These are phyloP conservation scores for Epinephelus malabaricus DNA, from an alignment of 2,797 vertebrate genomes.

Conservation along the genomic window DNA sequence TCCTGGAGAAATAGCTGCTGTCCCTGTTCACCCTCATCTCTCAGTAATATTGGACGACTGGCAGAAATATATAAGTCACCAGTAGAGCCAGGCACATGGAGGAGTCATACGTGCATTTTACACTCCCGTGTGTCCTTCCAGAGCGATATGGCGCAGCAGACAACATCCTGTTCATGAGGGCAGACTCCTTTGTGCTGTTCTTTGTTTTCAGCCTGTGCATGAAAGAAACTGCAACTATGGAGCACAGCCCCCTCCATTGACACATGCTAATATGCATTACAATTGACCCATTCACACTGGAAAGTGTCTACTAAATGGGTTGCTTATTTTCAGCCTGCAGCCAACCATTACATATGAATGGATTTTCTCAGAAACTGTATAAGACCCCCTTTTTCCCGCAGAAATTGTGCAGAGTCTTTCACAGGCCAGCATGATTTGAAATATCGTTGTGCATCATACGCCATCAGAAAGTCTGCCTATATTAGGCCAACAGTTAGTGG, in stretches of 20 bases:
- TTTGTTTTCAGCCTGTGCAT: slow-evolving; percentile 69
- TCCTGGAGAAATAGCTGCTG: slow-evolving; percentile 2
- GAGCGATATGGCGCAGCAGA: slow-evolving; percentile 37
- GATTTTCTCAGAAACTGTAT: slow-evolving; percentile 38
- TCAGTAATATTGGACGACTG: not conserved
- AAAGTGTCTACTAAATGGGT: slow-evolving; percentile 57
- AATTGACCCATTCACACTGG: slow-evolving; percentile 74
- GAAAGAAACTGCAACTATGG: slow-evolving; percentile 61
- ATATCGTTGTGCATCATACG: not conserved
- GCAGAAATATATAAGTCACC: not conserved
- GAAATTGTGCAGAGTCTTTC: not conserved
- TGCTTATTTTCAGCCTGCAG: slow-evolving; percentile 48
- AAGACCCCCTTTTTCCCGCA: not conserved
- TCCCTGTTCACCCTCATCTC: not conserved
- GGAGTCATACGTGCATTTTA: slow-evolving; percentile 26
- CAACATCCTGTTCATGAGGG: slow-evolving; percentile 46
- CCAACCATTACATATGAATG: slow-evolving; percentile 30
- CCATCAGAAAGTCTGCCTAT: not conserved
- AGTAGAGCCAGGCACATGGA: slow-evolving; percentile 19
- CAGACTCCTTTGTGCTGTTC: slow-evolving; percentile 66
- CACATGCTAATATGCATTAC: slow-evolving; percentile 75
- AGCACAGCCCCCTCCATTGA: slow-evolving; percentile 46
- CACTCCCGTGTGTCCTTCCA: slow-evolving; percentile 17
- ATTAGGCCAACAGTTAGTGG: not conserved
- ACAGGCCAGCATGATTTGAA: not conserved